Conservation (phyloP, 2,797 vertebrate species). For the Sebastes paucispinis region DNA sequence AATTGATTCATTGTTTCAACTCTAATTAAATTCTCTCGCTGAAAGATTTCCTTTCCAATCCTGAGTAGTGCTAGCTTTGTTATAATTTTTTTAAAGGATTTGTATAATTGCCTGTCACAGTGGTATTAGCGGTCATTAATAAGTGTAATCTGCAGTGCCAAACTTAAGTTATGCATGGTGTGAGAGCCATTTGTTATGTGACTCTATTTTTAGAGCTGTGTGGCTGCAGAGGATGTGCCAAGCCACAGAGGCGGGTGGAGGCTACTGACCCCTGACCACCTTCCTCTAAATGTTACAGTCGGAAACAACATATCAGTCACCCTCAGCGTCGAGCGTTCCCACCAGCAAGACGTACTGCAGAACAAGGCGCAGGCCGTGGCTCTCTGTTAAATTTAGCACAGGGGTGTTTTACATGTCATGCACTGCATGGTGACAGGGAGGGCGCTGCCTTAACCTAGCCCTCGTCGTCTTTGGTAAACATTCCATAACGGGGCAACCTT, state of each 20-base stretch:
- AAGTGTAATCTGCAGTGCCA: background rate
- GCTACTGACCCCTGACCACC: conserved; percentile 69
- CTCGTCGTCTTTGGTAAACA: conserved; percentile 48
- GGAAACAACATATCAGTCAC: conserved; percentile 82
- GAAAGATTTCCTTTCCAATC: background rate
- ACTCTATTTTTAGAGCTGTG: conserved; percentile 69
- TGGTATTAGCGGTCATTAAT: background rate
- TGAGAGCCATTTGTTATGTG: conserved; percentile 48
- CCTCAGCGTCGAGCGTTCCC: conserved; percentile 50
- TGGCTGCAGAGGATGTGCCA: conserved; percentile 70
- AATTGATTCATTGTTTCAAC: background rate
- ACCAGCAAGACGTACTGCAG: conserved; percentile 29
- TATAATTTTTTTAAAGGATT: background rate
- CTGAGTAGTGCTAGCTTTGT: background rate
- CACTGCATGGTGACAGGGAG: conserved; percentile 33
- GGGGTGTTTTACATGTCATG: conserved; percentile 51
- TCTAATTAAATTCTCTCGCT: background rate
- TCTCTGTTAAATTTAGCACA: conserved; percentile 63
- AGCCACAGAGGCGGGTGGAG: conserved; percentile 62
- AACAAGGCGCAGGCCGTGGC: conserved; percentile 22
- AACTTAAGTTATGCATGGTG: conserved; percentile 4
- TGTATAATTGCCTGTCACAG: background rate
- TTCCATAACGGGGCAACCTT: conserved; percentile 52
- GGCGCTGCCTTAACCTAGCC: conserved; percentile 24
- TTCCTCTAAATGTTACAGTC: conserved; percentile 72